Evolutionary conservation across 1,140 invertebrate genomes (phyloP).

Genomic region (Piezodorus guildinii): DNA sequence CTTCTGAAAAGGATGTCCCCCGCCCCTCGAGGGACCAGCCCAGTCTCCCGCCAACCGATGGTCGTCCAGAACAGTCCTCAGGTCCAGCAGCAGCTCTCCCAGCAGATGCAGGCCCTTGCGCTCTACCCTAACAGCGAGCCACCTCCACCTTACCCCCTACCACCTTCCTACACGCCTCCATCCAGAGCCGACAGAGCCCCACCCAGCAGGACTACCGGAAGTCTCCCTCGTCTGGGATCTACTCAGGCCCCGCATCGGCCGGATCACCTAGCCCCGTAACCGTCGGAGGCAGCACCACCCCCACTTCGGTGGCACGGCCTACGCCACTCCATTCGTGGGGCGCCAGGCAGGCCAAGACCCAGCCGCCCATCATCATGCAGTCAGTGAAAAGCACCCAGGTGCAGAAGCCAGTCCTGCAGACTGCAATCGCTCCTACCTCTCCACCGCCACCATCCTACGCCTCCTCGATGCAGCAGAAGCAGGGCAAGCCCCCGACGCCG

Average conservation of each 20-base stretch:
- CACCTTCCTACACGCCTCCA: slow-evolving; percentile 74
- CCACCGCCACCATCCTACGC: slow-evolving; percentile 60
- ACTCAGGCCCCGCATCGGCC: slow-evolving; percentile 63
- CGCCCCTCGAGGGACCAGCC: slow-evolving; percentile 65
- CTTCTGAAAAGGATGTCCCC: slow-evolving; percentile 73
- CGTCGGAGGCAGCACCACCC: slow-evolving; percentile 45
- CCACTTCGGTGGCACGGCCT: slow-evolving; percentile 51
- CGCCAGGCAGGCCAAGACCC: slow-evolving; percentile 68
- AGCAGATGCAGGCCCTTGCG: slow-evolving; percentile 76
- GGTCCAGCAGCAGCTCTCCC: slow-evolving; percentile 69
- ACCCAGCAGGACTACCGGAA: slow-evolving; percentile 66
- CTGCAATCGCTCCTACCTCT: slow-evolving; percentile 76
- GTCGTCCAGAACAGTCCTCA: slow-evolving; percentile 70
- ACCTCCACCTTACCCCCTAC: slow-evolving; percentile 62
- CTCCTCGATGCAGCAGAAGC: slow-evolving; percentile 63
- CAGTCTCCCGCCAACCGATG: slow-evolving; percentile 60
- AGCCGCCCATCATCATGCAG: slow-evolving; percentile 90
- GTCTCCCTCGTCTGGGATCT: slow-evolving; percentile 65
- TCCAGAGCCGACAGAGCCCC: slow-evolving; percentile 74
- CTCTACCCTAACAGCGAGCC: slow-evolving; percentile 40
- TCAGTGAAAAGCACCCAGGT: slow-evolving; percentile 90
- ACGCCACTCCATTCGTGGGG: slow-evolving; percentile 59
- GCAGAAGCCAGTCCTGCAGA: slow-evolving; percentile 85
- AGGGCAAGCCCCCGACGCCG: slow-evolving; percentile 41
- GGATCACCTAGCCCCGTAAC: slow-evolving; percentile 72